Base-by-base conservation (phyloP, 1,140 invertebrate genomes). In the Propsilocerus akamusi region DNA sequence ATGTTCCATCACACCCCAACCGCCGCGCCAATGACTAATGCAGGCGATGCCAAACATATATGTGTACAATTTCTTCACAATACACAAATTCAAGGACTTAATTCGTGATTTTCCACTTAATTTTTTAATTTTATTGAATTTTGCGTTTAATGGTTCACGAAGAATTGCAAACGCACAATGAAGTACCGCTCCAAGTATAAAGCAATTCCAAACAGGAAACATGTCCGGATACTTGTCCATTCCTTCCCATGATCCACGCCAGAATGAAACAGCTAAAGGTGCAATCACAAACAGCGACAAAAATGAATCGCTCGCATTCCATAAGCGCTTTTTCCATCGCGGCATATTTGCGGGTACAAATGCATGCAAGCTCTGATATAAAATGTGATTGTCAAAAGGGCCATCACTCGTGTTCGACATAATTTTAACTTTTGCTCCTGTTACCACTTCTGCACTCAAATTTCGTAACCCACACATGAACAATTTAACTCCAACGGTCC, bases 241-340 rank as follows among this genome's bases (percentile, higher is more conserved):
- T 5, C 80, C 59, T 10, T 63, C 62, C 78, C 78, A 83, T 2
- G 72, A 71, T 0, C 78, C 76, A 25, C 74, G 61, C 81, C 81
- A 84, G 52, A 74, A 72, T 1, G 67, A 63, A 2, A 84, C 70
- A 0, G 76, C 73, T n/a, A 75, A 58, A 0, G 80, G 78, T 1
- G 72, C 69, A 3, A 83, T 68, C 3, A 83, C 51, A 26, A 66
- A 57, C 17, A 51, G 12, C 4, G 50, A 25, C 6, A 51, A 11
- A 4, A 47, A 25, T 4, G 25, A 26, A 34, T 51, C 50, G 25
- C 46, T 25, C 4, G 41, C 2, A 20, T 51, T 22, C 4, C 47
- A 14, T 14, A 34, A 20, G 5, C 41, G 34, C 25, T 51, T 51
- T 5, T 12, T 47, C 8, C 26, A 51, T 5, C 34, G 26, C 4